phyloP scores from a whole-genome alignment of 2,113 vertebrate genomes.

The Poeciliopsis prolifica region DNA sequence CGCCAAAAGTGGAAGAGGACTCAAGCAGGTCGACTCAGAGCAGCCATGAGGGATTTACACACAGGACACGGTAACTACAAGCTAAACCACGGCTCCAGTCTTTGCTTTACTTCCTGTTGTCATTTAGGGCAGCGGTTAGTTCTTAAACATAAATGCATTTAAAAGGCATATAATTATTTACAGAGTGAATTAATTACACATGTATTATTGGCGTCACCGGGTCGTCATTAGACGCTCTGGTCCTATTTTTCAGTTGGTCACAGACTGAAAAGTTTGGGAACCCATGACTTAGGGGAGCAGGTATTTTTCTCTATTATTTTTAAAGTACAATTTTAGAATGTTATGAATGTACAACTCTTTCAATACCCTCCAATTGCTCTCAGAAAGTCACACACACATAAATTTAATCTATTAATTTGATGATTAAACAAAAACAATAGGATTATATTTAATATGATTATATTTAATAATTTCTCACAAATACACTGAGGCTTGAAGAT shows the following conservation, averaged over 20 bases:
- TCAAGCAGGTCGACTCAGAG: conserved; percentile 34
- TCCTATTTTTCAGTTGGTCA: too few species aligned
- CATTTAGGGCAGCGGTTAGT: neutral
- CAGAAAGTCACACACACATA: neutral
- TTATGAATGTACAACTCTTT: neutral
- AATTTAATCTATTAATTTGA: neutral
- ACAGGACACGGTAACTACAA: conserved; percentile 48
- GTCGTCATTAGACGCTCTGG: too few species aligned
- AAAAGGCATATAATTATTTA: too few species aligned
- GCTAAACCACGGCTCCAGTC: neutral
- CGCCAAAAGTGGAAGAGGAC: conserved; percentile 21
- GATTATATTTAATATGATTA: neutral
- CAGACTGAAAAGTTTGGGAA: too few species aligned
- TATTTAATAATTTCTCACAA: too few species aligned
- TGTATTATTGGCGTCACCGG: too few species aligned
- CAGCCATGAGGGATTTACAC: conserved; percentile 41
- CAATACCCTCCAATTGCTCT: neutral
- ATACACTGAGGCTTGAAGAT: too few species aligned
- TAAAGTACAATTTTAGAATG: neutral
- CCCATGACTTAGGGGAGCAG: too few species aligned
- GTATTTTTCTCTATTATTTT: neutral
- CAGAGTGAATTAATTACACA: too few species aligned
- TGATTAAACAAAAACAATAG: too few species aligned
- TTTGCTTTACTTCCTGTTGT: neutral
- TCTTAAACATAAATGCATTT: too few species aligned